Evolutionary conservation across 1,140 invertebrate species (phyloP), one percentile per base, ranked within the genome.

Genomic region (Cotesia vestalis): DNA sequence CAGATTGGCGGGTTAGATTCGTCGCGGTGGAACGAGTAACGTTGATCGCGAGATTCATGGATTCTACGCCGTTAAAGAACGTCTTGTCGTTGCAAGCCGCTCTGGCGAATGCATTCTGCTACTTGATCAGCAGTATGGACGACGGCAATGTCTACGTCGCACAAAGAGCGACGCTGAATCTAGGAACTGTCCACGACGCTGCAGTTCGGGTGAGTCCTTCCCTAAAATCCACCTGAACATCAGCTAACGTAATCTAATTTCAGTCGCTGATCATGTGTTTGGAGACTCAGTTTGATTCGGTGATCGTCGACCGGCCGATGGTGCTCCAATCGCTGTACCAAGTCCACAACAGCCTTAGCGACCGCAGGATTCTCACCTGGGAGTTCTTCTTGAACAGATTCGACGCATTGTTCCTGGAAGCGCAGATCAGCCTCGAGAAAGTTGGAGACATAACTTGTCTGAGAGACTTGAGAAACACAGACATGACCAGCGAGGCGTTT

Each of bases 341-440:
- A 81, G 89, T 99, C 2, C 94, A 97, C 80, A 98, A 97, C 81
- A 94, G 95, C 4, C 89, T 99, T 2, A 94, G 93, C 73, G 95
- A 98, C 81, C 89, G 96, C 52, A 91, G 92, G 75, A 95, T 99
- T 73, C 89, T 99, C 5, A 92, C 92, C 1, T 99, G 98, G 98
- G 96, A 99, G 71, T 99, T 99, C 88, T 99, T 99, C 83, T 89
- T 99, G 4, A 97, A 97, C 84, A 91, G 98, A 61, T 99, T 99
- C 85, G 98, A 99, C 82, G 93, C 95, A 0, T 87, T 99, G 2
- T 98, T 97, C 78, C 85, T 99, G 9, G 98, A 99, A 86, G 95
- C 96, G 1, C 97, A 99, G 87, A 93, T 98, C 36, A 93, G 91
- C 80, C 88, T 95, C 73, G 94, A 97, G 80, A 95, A 94, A 84